Conservation (phyloP, 2,113 vertebrate species). For the Cichladusa arquata region DNA sequence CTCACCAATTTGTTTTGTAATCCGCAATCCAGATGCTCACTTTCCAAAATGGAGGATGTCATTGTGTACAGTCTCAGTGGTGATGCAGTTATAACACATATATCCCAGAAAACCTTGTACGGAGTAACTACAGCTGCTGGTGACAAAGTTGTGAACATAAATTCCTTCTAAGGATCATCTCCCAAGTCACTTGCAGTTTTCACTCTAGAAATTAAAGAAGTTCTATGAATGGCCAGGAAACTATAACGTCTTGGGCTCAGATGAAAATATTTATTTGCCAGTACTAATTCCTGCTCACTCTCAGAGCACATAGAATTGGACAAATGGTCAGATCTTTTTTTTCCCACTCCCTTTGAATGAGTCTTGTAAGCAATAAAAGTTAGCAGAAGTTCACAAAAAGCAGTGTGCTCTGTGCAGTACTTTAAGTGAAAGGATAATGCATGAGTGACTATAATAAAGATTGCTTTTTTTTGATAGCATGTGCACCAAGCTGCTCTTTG, state of each 20-base stretch:
- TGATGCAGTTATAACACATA: not conserved
- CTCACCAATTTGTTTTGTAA: not conserved
- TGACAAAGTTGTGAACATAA: not conserved
- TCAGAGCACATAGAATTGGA: not conserved
- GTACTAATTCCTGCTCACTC: not conserved
- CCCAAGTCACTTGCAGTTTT: not conserved
- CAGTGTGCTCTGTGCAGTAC: not conserved
- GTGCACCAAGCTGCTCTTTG: not conserved
- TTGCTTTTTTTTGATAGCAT: not conserved
- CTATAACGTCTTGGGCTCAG: not conserved
- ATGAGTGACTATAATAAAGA: not conserved
- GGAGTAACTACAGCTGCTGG: not conserved
- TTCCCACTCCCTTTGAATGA: not conserved
- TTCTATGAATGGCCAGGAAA: not conserved
- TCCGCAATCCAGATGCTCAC: not conserved
- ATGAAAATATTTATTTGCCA: not conserved
- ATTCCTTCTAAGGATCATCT: not conserved
- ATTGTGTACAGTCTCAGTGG: not conserved
- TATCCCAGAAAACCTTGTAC: not conserved
- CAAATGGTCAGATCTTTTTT: not conserved
- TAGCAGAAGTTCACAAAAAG: not conserved
- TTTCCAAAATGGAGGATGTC: constrained; percentile 5
- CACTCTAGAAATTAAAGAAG: not conserved
- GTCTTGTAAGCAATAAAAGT: not conserved
- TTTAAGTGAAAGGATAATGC: not conserved